Base-by-base conservation (phyloP, 2,113 vertebrate genomes). In the Hippocampus zosterae region DNA sequence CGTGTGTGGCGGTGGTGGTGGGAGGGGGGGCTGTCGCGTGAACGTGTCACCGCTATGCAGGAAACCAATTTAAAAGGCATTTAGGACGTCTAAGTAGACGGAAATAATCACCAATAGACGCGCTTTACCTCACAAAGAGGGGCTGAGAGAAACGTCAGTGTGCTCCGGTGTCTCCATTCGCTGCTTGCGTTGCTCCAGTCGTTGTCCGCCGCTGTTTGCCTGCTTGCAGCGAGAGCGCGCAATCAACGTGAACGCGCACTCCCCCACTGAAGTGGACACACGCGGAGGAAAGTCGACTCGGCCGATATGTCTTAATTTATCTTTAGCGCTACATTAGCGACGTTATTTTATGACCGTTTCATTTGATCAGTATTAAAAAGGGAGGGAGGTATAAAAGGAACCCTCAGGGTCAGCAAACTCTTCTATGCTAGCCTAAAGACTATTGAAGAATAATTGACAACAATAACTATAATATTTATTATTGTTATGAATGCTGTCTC, bases 161-260 rank as follows among this genome's bases (percentile, higher is more conserved):
- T 46, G 42, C 69, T 68, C 50, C 78, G 19, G 50, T 56, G 53
- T 66, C 70, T 77, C 64, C 53, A 53, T 21, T 65, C 78, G 42
- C 79, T 68, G 84, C 33, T 6, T 37, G 33, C 85, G 61, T 81
- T 13, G 44, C 72, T 52, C 42, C 62, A 11, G 27, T 67, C 62
- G 66, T 71, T 56, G 74, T 27, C 78, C 56, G 66, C 16, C 72
- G 56, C 37, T n/a, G 27, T 70, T 77, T 63, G 59, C 85, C 84
- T 77, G 88, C 88, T 66, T 71, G 19, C 56, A 2, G 23, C 85
- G 81, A n/a, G 82, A 19, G 16, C 85, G 85, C 88, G 87, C 60
- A 78, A 53, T 71, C 69, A 6, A 33, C 78, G 84, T 73, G 87
- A 71, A 12, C 81, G 85, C 87, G 84, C 87, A 83, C 48, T 16